phyloP scores from a whole-genome alignment of 2,888 invertebrate genomes.

The Scaptomyza tumidula region DNA sequence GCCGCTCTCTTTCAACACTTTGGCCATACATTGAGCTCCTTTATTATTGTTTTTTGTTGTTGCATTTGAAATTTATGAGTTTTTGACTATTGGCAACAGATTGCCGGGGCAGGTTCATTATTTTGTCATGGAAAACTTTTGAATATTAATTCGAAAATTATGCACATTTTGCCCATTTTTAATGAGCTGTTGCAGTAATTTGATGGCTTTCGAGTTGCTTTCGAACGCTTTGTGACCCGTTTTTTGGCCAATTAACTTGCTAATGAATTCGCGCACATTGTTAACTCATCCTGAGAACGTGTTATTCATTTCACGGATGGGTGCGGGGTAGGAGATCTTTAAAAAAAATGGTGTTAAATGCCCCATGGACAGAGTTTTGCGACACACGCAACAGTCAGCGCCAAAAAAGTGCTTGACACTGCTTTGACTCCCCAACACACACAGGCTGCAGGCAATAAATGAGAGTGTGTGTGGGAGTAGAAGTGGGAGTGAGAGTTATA shows the following conservation, averaged over 20 bases:
- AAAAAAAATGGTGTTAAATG: conserved; percentile 21
- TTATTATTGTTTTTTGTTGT: conserved; percentile 31
- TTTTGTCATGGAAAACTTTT: conserved; percentile 73
- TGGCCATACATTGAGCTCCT: conserved; percentile 43
- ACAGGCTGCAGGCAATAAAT: conserved; percentile 1
- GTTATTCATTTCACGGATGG: not conserved
- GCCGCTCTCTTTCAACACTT: conserved; percentile 47
- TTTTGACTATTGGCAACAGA: conserved; percentile 81
- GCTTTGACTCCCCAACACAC: not conserved
- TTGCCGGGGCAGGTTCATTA: conserved; percentile 71
- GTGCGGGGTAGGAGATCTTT: not conserved
- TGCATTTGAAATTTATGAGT: conserved; percentile 74
- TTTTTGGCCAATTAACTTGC: conserved; percentile 42
- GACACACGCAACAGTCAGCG: conserved; percentile 38
- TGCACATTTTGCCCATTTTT: conserved; percentile 66
- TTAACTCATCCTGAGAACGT: conserved; percentile 22
- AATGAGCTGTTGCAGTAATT: conserved; percentile 66
- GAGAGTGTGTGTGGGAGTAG: conserved; percentile 5
- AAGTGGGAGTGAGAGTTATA: not conserved
- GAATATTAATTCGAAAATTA: conserved; percentile 78
- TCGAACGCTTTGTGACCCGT: conserved; percentile 26
- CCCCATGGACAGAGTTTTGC: conserved; percentile 3
- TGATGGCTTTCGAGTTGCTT: conserved; percentile 43
- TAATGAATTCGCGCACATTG: conserved; percentile 34
- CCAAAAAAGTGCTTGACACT: conserved; percentile 13